Conservation (phyloP, 2,113 vertebrate species). For the Tragelaphus scriptus region DNA sequence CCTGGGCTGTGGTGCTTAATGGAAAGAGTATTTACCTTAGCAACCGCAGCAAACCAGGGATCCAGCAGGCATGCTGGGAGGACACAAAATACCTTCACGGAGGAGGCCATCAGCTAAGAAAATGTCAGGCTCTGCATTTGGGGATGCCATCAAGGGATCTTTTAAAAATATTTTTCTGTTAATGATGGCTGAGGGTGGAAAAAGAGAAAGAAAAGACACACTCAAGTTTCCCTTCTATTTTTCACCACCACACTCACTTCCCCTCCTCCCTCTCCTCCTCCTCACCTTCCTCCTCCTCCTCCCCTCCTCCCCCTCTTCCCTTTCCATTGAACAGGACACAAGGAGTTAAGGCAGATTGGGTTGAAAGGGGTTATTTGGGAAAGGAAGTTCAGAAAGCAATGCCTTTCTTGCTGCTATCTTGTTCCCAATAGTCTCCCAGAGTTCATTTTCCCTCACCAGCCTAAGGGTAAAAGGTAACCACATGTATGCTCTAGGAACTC, state of each 20-base stretch:
- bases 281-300: background rate
- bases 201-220: constrained; percentile 29
- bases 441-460: background rate
- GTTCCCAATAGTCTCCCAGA: background rate
- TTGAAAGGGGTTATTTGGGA: background rate
- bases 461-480: background rate
- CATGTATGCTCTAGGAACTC: background rate
- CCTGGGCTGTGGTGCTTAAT: constrained; percentile 62
- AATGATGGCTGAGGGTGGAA: constrained; percentile 53
- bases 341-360: background rate
- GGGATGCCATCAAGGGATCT: constrained; percentile 69
- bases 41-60: constrained; percentile 54
- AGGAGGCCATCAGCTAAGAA: constrained; percentile 64
- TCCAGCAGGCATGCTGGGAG: constrained; percentile 63
- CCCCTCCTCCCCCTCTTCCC: background rate
- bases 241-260: background rate
- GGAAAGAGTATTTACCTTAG: constrained; percentile 74
- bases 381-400: background rate
- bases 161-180: constrained; percentile 73
- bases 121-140: constrained; percentile 68
- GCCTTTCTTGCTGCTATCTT: background rate
- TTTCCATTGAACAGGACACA: background rate
- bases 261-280: background rate
- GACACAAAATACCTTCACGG: constrained; percentile 57
- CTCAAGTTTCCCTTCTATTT: constrained; percentile 25